Conservation (phyloP, 2,888 invertebrate genomes). For the Nomada flava region DNA sequence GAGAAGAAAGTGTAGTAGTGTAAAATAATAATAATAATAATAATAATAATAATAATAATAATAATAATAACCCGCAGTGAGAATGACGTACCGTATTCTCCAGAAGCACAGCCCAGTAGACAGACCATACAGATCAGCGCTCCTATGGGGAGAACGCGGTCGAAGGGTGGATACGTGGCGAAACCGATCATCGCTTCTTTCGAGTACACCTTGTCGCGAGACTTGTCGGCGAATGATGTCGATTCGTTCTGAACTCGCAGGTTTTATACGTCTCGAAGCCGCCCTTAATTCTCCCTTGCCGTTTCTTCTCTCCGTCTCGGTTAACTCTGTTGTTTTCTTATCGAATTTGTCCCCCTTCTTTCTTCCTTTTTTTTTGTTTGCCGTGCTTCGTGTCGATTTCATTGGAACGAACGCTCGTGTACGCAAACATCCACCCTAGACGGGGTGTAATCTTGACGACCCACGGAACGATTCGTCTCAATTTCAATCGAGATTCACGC, state of each 20-base stretch:
- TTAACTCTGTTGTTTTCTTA: not conserved
- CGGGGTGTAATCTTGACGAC: constrained; percentile 73
- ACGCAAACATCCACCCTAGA: constrained; percentile 37
- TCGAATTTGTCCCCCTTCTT: constrained; percentile 28
- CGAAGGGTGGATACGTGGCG: constrained; percentile 17
- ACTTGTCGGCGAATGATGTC: constrained; percentile 54
- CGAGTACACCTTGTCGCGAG: constrained; percentile 33
- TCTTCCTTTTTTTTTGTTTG: not conserved
- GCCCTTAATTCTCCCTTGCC: constrained; percentile 25
- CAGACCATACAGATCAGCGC: constrained; percentile 62
- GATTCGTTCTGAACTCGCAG: constrained; percentile 19
- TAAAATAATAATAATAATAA: too few species aligned
- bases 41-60: too few species aligned
- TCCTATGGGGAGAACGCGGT: constrained; percentile 42
- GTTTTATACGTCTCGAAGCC: constrained; percentile 65
- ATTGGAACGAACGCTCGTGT: constrained; percentile 15
- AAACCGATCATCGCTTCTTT: constrained; percentile 56
- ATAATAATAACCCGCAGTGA: not conserved
- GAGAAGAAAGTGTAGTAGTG: too few species aligned
- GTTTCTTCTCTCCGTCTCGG: not conserved
- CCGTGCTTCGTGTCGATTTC: constrained; percentile 28
- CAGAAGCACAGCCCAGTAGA: constrained; percentile 64
- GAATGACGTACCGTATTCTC: constrained; percentile 75
- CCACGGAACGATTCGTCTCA: constrained; percentile 79
- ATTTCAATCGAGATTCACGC: constrained; percentile 78